Evolutionary conservation across 2,888 invertebrate genomes (phyloP), one percentile per base, ranked within the genome.

Genomic region (Caenorhabditis sp.): DNA sequence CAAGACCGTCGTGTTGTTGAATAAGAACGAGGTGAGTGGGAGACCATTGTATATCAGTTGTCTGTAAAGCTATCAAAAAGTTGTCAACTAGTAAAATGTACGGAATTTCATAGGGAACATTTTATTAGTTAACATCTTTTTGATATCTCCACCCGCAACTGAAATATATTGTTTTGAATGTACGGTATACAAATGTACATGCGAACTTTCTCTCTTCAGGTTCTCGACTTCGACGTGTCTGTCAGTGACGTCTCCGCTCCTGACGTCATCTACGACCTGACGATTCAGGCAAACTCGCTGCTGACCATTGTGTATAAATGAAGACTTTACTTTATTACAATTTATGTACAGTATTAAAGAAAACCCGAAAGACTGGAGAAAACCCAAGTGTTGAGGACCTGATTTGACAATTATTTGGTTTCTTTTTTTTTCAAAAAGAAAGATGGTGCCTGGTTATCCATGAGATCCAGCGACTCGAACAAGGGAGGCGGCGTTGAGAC

Each of bases 391-490:
- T 37, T 26, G n/a, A 32, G 48, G 52, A 66, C 66, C 55, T 56
- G 66, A 66, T 48, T 20, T 56, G 46, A 43, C n/a, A n/a, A n/a
- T n/a, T n/a, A n/a, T n/a, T n/a, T n/a, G n/a, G n/a, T n/a, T n/a
- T n/a, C n/a, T n/a, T n/a, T n/a, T n/a, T n/a, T n/a, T n/a, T n/a
- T 52, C 13, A 20, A 20, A 9, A 41, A 15, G 4, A 30, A 8
- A 30, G 26, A 35, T 9, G 35, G 35, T 6, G 15, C 15, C 15
- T 15, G 24, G 27, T 24, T 70, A 82, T 45, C 82, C 82, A 53
- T 82, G 82, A 48, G 79, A 71, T 32, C 70, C 80, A 35, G 72
- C 79, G 32, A 65, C 56, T 24, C 32, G 48, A 15, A 43, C 8
- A 11, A 72, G 20, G 0, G 70, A 46, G 8, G 48, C 56, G 6